Percentiles rank a stretch among this genome's conserved stretches.
Conservation (phyloP, 1,140 invertebrate species). For the Diorhabda carinulata region DNA sequence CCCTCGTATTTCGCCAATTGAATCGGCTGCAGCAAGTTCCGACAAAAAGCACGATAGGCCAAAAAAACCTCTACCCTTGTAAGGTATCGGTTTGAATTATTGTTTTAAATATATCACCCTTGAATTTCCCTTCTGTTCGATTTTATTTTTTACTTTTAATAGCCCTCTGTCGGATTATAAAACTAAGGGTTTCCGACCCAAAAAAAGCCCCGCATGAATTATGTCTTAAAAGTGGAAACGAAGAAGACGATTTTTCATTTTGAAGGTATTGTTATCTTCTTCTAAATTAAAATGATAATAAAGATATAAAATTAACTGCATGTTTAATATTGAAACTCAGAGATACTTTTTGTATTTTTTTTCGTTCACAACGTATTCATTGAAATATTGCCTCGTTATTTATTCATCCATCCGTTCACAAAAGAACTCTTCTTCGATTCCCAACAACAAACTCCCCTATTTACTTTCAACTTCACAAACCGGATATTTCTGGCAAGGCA, state of each 20-base stretch:
- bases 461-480: no score
- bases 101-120: conserved; percentile 21
- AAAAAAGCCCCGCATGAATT: conserved; percentile 16
- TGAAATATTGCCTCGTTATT: no score
- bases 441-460: no score
- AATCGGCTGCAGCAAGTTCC: background rate
- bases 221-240: conserved; percentile 11
- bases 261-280: background rate
- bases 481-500: no score
- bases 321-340: no score
- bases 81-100: conserved; percentile 22
- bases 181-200: conserved; percentile 16
- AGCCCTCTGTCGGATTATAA: conserved; percentile 18
- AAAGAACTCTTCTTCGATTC: no score
- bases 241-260: conserved; percentile 6
- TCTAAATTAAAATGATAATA: no score
- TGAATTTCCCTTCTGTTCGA: conserved; percentile 19
- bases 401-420: no score
- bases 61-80: conserved; percentile 14
- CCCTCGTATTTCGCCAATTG: background rate
- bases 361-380: no score
- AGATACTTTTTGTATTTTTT: no score
- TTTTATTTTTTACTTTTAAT: conserved; percentile 23
- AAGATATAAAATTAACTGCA: no score
- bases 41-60: background rate